Conservation (phyloP, 2,797 vertebrate genomes). For the Coregonus ussuriensis region DNA sequence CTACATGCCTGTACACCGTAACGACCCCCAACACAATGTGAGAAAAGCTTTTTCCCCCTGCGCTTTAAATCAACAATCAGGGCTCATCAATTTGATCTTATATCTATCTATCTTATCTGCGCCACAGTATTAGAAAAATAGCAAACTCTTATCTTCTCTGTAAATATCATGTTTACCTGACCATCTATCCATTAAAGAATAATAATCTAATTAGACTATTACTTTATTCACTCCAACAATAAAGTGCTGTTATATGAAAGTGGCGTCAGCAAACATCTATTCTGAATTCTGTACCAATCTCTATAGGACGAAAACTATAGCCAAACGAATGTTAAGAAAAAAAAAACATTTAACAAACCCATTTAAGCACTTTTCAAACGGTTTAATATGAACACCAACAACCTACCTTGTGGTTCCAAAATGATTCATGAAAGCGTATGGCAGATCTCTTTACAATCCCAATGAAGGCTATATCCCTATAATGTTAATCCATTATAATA, state of each 20-base stretch:
- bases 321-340: neutral
- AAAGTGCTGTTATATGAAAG: neutral
- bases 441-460: constrained; percentile 48
- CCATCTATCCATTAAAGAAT: neutral
- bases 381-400: constrained; percentile 9
- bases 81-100: neutral
- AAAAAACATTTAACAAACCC: neutral
- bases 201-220: neutral
- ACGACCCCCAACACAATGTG: neutral
- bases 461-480: constrained; percentile 59
- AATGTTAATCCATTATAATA: constrained; percentile 63
- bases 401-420: constrained; percentile 68
- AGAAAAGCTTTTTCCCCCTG: neutral
- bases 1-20: neutral
- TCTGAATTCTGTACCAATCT: neutral
- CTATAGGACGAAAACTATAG: neutral
- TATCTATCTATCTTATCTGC: neutral
- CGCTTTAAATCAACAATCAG: neutral
- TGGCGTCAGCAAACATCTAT: neutral
- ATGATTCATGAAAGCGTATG: constrained; percentile 54
- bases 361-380: constrained; percentile 5
- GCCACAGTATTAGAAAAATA: neutral
- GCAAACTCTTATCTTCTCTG: neutral
- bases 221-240: neutral
- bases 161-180: neutral